These are phyloP conservation scores for Nemapogon koenigi DNA, from an alignment of 2,888 invertebrate species.

Conservation along the genomic window DNA sequence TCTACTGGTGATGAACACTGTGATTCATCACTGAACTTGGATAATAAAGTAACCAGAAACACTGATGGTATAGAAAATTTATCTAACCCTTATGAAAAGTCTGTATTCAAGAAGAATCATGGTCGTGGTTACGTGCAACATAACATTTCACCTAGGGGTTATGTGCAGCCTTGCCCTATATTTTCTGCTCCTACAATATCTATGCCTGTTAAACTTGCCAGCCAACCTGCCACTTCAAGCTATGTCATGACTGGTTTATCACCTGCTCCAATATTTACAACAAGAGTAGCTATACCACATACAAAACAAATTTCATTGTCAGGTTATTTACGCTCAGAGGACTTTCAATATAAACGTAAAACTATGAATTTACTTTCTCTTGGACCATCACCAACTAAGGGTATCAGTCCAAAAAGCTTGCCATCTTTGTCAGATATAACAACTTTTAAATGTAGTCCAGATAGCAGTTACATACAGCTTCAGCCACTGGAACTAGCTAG, in stretches of 20 bases:
- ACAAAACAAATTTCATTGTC: slow-evolving; percentile 30
- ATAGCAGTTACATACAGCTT: slow-evolving; percentile 51
- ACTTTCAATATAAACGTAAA: slow-evolving; percentile 37
- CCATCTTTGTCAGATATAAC: slow-evolving; percentile 52
- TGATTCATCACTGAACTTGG: slow-evolving; percentile 42
- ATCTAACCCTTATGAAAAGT: too few relatives aligned
- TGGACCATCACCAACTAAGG: slow-evolving; percentile 36
- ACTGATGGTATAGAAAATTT: slow-evolving; percentile 21
- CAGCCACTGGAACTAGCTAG: slow-evolving; percentile 46
- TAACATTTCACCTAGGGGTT: slow-evolving; percentile 29
- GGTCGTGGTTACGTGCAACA: slow-evolving; percentile 37
- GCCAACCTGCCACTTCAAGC: slow-evolving; percentile 41
- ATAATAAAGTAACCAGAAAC: slow-evolving; percentile 31
- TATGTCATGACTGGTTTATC: slow-evolving; percentile 52
- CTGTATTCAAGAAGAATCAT: slow-evolving; percentile 38
- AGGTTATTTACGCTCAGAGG: slow-evolving; percentile 47
- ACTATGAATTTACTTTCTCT: slow-evolving; percentile 35
- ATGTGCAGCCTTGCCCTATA: slow-evolving; percentile 27
- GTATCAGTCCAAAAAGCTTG: slow-evolving; percentile 48
- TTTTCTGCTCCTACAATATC: slow-evolving; percentile 26
- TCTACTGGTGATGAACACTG: slow-evolving; percentile 51
- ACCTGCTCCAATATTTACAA: slow-evolving; percentile 39
- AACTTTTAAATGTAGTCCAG: slow-evolving; percentile 35
- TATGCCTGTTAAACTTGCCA: slow-evolving; percentile 20
- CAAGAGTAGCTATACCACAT: slow-evolving; percentile 27